Evolutionary conservation across 2,797 vertebrate species (phyloP).

Genomic region (Vultur gryphus): DNA sequence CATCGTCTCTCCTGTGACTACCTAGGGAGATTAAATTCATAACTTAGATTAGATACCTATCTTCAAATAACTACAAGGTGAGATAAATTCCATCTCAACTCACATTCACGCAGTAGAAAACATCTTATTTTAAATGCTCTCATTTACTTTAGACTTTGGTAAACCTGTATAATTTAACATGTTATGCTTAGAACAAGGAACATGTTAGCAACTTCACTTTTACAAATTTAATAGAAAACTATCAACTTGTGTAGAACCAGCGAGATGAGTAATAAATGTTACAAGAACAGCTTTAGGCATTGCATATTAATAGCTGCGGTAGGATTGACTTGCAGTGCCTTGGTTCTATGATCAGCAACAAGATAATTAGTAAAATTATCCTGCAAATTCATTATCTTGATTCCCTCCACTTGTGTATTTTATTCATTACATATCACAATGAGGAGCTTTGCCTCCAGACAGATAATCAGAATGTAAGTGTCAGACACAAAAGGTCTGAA

Average conservation of each 20-base stretch:
- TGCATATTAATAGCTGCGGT: conserved; percentile 50
- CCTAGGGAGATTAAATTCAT: background rate
- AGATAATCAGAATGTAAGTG: conserved; percentile 51
- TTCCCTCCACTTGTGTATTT: conserved; percentile 67
- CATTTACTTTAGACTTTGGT: background rate
- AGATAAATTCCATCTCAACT: background rate
- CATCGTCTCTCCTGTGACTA: background rate
- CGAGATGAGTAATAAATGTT: conserved; percentile 60
- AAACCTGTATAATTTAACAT: conserved; percentile 52
- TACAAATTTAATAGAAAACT: conserved; percentile 58
- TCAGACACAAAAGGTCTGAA: conserved; percentile 31
- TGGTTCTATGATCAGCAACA: conserved; percentile 54
- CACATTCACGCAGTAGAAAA: background rate
- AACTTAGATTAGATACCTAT: background rate
- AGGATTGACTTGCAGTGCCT: conserved; percentile 51
- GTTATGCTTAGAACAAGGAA: conserved; percentile 43
- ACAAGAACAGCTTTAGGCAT: conserved; percentile 54
- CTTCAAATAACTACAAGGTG: background rate
- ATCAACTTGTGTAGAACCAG: conserved; percentile 30
- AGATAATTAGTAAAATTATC: conserved; percentile 72
- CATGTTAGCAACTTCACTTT: background rate
- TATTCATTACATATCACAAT: conserved; percentile 65
- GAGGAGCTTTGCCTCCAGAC: conserved; percentile 50
- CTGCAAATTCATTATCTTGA: conserved; percentile 69
- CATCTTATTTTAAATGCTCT: conserved; percentile 11